Evolutionary conservation across 1,140 invertebrate species (phyloP), one percentile per base, ranked within the genome.

Genomic region (Ladona fulva): DNA sequence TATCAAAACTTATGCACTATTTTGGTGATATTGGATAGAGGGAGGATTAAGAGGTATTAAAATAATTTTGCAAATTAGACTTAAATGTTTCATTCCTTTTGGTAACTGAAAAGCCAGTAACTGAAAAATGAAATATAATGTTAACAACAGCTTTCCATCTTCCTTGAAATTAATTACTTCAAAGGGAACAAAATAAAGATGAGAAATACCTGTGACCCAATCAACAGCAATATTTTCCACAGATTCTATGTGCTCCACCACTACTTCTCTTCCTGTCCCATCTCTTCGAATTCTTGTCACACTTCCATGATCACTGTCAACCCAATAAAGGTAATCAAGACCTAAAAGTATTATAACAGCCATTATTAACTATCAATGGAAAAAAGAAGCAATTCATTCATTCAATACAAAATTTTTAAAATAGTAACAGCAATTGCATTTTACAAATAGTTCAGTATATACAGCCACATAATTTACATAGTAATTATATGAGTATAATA

Each of bases 301-400:
- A 22, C 87, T 89, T 74, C 92, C 92, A 76, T 90, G 87, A 80
- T 93, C 92, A 79, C 87, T 89, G 84, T 96, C 94, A 73, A 92
- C 90, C 93, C 94, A 96, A 84, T 93, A 94, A 12, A 95, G 85
- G 78, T 88, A 89, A 80, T 93, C 91, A 52, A 87, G 83, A n/a
- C 83, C 87, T 89, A 79, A 25, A 83, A 81, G 74, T 25, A 44
- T 78, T 52, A 76, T n/a, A 44, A 19, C 0, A n/a, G n/a, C n/a
- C n/a, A n/a, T n/a, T n/a, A 52, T 22, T 19, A 22, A 24, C 19
- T 22, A 6, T 24, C 74, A 24, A 24, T 19, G 1, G 24, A 24
- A 76, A 59, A 42, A 76, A 76, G n/a, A 42, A 29, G 19, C 16
- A 78, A 78, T 37, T 14, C n/a, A n/a, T n/a, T n/a, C n/a, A n/a